Evolutionary conservation across 2,888 invertebrate species (phyloP).

Genomic region (Limenitis arthemis): DNA sequence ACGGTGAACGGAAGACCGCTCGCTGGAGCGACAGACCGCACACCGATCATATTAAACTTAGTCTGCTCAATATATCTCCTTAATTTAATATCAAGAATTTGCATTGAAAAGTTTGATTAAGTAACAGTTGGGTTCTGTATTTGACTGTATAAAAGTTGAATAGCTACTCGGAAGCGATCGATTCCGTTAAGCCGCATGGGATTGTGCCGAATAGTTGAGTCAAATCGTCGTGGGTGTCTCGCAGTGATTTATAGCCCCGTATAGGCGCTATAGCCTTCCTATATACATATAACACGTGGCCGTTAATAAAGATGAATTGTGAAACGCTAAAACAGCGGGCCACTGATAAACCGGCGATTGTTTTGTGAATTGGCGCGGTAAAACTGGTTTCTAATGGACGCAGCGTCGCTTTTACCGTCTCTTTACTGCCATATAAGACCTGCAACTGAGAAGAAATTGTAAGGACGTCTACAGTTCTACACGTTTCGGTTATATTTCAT

Average conservation of each 20-base stretch:
- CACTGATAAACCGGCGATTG: slow-evolving; percentile 18
- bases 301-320: slow-evolving; percentile 27
- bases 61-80: slow-evolving; percentile 24
- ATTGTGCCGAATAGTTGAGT: slow-evolving; percentile 36
- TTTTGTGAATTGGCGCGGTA: slow-evolving; percentile 22
- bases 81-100: neutral
- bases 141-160: slow-evolving; percentile 16
- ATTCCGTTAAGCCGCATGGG: slow-evolving; percentile 41
- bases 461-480: slow-evolving; percentile 30
- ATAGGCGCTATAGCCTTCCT: slow-evolving; percentile 39
- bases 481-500: slow-evolving; percentile 7
- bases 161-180: slow-evolving; percentile 40
- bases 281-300: slow-evolving; percentile 37
- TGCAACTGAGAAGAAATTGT: slow-evolving; percentile 43
- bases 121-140: slow-evolving; percentile 3
- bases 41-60: slow-evolving; percentile 23
- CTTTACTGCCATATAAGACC: slow-evolving; percentile 13
- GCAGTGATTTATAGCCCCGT: slow-evolving; percentile 46
- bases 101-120: slow-evolving; percentile 3
- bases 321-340: slow-evolving; percentile 20
- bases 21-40: slow-evolving; percentile 4
- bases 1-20: slow-evolving; percentile 16
- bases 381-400: slow-evolving; percentile 27
- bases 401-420: slow-evolving; percentile 17
- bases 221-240: slow-evolving; percentile 56